phyloP scores from a whole-genome alignment of 2,888 invertebrate genomes.

The Gisinianus flammeolus region DNA sequence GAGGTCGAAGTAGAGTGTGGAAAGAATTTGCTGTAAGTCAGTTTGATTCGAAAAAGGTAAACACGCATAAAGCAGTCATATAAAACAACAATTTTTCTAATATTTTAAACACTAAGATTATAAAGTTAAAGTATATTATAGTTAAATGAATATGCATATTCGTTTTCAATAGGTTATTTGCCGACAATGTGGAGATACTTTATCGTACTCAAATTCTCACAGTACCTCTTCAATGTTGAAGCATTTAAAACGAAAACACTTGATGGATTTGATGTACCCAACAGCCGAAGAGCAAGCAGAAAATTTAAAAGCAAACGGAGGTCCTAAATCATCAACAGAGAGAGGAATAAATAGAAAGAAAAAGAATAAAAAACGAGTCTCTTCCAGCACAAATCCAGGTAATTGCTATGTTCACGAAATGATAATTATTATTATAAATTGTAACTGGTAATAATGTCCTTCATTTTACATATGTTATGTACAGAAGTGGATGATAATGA shows the following conservation, averaged over 20 bases:
- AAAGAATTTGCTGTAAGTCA: constrained; percentile 50
- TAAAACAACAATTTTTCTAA: background rate
- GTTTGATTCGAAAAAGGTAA: no score
- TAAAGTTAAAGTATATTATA: constrained; percentile 9
- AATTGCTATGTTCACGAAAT: background rate
- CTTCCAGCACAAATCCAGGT: constrained; percentile 12
- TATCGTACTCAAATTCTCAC: constrained; percentile 53
- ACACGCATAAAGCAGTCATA: constrained; percentile 48
- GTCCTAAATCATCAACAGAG: no score
- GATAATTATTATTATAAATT: background rate
- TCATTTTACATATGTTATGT: background rate
- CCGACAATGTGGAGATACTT: constrained; percentile 48
- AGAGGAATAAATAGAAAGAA: constrained; percentile 12
- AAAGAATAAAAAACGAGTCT: constrained; percentile 32
- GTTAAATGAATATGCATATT: no score
- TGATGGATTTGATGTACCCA: constrained; percentile 50
- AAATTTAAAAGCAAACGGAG: background rate
- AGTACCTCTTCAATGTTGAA: constrained; percentile 55
- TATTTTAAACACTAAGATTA: background rate
- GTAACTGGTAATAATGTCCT: background rate
- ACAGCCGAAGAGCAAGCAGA: constrained; percentile 12
- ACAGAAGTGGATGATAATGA: constrained; percentile 31
- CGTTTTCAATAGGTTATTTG: constrained; percentile 46
- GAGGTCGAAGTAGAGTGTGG: constrained; percentile 51
- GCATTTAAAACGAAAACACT: constrained; percentile 53